These are phyloP conservation scores for Hydropsyche tenuis DNA, from an alignment of 1,140 invertebrate genomes.

Conservation along the genomic window DNA sequence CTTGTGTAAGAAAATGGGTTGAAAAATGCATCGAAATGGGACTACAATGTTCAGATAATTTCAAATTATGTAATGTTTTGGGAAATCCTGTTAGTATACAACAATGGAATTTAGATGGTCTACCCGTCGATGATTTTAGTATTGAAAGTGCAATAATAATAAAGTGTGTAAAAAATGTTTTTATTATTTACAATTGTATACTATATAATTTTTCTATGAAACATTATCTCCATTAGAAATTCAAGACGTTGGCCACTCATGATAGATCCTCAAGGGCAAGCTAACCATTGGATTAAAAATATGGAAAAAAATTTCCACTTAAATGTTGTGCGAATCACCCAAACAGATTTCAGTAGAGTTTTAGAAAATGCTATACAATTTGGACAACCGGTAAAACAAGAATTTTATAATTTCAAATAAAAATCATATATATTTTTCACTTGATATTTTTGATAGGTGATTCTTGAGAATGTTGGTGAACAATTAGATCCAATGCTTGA, in stretches of 20 bases:
- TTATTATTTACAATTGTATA: background rate
- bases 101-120: conserved; percentile 89
- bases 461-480: conserved; percentile 88
- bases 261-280: conserved; percentile 95
- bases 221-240: conserved; percentile 63
- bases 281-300: conserved; percentile 94
- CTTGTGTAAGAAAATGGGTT: conserved; percentile 75
- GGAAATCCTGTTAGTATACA: conserved; percentile 88
- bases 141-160: conserved; percentile 93
- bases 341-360: conserved; percentile 82
- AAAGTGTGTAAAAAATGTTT: conserved; percentile 60
- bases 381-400: conserved; percentile 74
- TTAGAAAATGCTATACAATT: conserved; percentile 94
- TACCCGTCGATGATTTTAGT: conserved; percentile 89
- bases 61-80: conserved; percentile 74
- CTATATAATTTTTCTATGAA: background rate
- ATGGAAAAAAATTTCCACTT: conserved; percentile 89
- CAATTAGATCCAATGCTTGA: conserved; percentile 91
- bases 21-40: conserved; percentile 68
- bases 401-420: no score
- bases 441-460: conserved; percentile 63
- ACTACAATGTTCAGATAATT: conserved; percentile 79
- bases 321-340: conserved; percentile 79
- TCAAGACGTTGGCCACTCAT: conserved; percentile 88
- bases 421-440: no score